Base-by-base conservation (phyloP, 2,797 vertebrate species). In the Limosa lapponica region DNA sequence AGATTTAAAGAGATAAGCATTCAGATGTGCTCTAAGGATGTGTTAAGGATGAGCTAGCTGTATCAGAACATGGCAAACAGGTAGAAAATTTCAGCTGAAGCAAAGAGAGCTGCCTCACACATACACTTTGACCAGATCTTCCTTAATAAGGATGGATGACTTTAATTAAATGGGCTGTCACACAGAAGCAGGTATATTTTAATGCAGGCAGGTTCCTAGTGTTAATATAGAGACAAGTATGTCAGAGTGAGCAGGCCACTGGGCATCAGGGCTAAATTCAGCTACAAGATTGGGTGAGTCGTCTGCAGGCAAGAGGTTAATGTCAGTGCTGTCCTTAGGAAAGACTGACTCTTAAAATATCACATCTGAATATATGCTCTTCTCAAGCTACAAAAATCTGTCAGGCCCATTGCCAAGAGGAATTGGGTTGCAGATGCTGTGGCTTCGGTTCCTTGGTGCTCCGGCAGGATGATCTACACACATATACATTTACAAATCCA, bases 331-430 rank as follows among this genome's bases (percentile, higher is more conserved):
- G 80, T 71, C 90, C 92, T 89, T 90, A 82, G 85, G 69, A 94
- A 91, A 93, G 87, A 61, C 52, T 91, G 72, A 41, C 61, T 94
- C 92, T 90, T 92, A 93, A 97, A 97, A 96, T 97, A 96, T 32
- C 84, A 32, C 51, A 70, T 93, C 82, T 87, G 77, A 93, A 93
- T 90, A 83, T n/a, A 92, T 32, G 89, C 49, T 93, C 88, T 91
- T 95, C 90, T 95, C 10, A 4, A 85, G 37, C 74, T 93, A 95
- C 95, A 97, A 90, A 97, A 96, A 96, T 91, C 83, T 77, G 58
- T 52, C 52, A 94, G 88, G 92, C 71, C 18, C 4, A 1, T 75
- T 87, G 95, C 96, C 95, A 96, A 87, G 52, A 72, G 44, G 92
- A 83, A 78, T 93, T 81, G 37, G 49, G 62, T 96, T 96, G 79